Evolutionary conservation across 2,888 invertebrate species (phyloP).

Genomic region (Drosophila cognata): DNA sequence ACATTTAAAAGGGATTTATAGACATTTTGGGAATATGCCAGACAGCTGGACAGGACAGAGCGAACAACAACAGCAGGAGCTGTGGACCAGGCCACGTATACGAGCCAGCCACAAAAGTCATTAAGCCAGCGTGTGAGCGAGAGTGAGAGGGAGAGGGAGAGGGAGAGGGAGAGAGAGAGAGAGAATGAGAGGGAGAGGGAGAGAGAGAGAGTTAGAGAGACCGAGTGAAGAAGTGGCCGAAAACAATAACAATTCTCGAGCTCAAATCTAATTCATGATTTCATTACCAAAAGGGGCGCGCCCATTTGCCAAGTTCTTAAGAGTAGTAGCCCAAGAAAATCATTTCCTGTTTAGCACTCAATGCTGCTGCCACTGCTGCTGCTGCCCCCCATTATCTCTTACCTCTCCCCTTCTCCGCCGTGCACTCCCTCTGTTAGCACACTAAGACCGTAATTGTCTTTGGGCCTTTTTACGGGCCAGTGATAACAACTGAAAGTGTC

Average conservation of each 20-base stretch:
- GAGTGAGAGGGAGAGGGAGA: not conserved
- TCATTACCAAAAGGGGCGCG: conserved; percentile 66
- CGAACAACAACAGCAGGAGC: not conserved
- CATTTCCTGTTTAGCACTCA: conserved; percentile 79
- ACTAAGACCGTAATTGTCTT: conserved; percentile 63
- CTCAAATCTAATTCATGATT: conserved; percentile 80
- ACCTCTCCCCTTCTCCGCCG: not conserved
- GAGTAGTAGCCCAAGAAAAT: conserved; percentile 62
- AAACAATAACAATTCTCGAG: conserved; percentile 79
- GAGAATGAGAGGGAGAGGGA: not conserved
- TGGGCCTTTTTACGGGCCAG: conserved; percentile 72
- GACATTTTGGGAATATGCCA: conserved; percentile 79
- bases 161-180: not conserved
- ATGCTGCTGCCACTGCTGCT: conserved; percentile 31
- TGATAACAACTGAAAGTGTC: conserved; percentile 78
- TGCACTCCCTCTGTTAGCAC: not conserved
- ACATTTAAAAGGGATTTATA: conserved; percentile 81
- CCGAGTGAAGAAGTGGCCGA: conserved; percentile 37
- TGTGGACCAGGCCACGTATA: conserved; percentile 33
- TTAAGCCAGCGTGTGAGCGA: conserved; percentile 56
- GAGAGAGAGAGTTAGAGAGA: not conserved
- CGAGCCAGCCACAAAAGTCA: conserved; percentile 67
- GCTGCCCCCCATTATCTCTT: not conserved
- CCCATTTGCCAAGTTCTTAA: conserved; percentile 23
- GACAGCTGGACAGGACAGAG: conserved; percentile 38